Conservation (phyloP, 2,888 invertebrate genomes). For the Disparrhopalites patrizii region DNA sequence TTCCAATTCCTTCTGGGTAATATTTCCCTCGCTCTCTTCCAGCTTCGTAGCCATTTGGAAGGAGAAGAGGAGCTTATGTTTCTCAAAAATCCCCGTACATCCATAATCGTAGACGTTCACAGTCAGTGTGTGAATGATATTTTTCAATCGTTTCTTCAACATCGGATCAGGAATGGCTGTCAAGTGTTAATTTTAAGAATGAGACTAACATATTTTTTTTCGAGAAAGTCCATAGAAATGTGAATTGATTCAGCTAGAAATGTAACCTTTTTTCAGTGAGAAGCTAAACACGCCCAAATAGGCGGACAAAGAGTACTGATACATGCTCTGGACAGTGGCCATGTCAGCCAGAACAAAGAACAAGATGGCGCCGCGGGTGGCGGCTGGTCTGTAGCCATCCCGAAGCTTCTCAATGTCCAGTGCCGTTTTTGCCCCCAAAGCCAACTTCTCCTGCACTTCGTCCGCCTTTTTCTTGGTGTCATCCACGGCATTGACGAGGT, state of each 20-base stretch:
- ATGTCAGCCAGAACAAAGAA: slow-evolving; percentile 88
- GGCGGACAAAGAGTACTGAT: slow-evolving; percentile 81
- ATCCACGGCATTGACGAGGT: slow-evolving; percentile 77
- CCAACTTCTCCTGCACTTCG: slow-evolving; percentile 73
- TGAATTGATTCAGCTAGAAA: not conserved
- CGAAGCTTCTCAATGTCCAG: slow-evolving; percentile 75
- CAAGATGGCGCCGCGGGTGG: slow-evolving; percentile 79
- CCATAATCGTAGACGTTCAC: slow-evolving; percentile 64
- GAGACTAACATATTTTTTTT: not conserved
- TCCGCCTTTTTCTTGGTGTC: slow-evolving; percentile 82
- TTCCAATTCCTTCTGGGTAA: slow-evolving; percentile 70
- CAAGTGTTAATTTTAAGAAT: not conserved
- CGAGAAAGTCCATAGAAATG: not conserved
- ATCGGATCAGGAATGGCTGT: slow-evolving; percentile 73
- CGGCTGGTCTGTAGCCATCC: slow-evolving; percentile 79
- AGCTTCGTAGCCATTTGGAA: slow-evolving; percentile 85
- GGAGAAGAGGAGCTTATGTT: slow-evolving; percentile 82
- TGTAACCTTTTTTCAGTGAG: slow-evolving; percentile 64
- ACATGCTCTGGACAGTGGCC: slow-evolving; percentile 84
- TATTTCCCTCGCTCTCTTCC: slow-evolving; percentile 63
- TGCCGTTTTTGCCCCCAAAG: slow-evolving; percentile 69
- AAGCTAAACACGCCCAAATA: slow-evolving; percentile 80
- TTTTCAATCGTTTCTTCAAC: slow-evolving; percentile 66
- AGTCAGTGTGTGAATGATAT: slow-evolving; percentile 79
- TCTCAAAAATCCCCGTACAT: slow-evolving; percentile 72